These are phyloP conservation scores for Callopanchax toddi DNA, from an alignment of 2,113 vertebrate species.

Conservation along the genomic window DNA sequence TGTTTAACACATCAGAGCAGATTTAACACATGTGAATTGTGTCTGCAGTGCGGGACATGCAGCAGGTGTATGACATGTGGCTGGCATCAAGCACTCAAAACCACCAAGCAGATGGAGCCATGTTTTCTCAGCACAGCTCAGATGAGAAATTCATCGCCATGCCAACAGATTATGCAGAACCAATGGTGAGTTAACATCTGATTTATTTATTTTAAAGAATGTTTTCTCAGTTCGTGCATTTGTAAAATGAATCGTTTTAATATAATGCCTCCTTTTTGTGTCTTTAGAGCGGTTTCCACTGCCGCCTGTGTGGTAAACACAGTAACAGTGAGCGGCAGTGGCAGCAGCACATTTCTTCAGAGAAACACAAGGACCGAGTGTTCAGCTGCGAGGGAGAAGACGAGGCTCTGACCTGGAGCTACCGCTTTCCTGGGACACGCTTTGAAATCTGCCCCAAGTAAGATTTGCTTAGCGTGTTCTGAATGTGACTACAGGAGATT, in stretches of 20 bases:
- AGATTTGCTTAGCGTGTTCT: neutral
- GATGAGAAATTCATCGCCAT: slow-evolving; percentile 92
- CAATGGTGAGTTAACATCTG: slow-evolving; percentile 77
- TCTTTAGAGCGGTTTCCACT: slow-evolving; percentile 88
- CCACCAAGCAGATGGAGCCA: slow-evolving; percentile 80
- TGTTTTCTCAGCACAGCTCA: slow-evolving; percentile 55
- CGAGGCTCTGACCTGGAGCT: slow-evolving; percentile 87
- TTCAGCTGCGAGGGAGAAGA: slow-evolving; percentile 91
- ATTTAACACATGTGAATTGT: neutral
- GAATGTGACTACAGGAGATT: neutral
- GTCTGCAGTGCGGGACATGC: slow-evolving; percentile 87
- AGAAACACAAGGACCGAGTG: slow-evolving; percentile 96
- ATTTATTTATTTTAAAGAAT: too few species aligned
- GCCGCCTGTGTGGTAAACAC: slow-evolving; percentile 92
- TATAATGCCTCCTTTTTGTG: neutral
- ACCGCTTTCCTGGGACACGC: slow-evolving; percentile 89
- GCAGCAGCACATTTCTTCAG: slow-evolving; percentile 93
- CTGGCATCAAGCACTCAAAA: slow-evolving; percentile 81
- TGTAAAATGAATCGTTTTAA: neutral
- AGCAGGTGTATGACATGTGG: slow-evolving; percentile 94
- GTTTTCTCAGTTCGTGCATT: too few species aligned
- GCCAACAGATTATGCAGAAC: slow-evolving; percentile 93
- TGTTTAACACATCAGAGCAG: neutral
- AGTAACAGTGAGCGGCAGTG: slow-evolving; percentile 97
- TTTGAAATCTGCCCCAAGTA: slow-evolving; percentile 87